Evolutionary conservation across 2,113 vertebrate species (phyloP).

Genomic region (Brachyhypopomus gauderio): DNA sequence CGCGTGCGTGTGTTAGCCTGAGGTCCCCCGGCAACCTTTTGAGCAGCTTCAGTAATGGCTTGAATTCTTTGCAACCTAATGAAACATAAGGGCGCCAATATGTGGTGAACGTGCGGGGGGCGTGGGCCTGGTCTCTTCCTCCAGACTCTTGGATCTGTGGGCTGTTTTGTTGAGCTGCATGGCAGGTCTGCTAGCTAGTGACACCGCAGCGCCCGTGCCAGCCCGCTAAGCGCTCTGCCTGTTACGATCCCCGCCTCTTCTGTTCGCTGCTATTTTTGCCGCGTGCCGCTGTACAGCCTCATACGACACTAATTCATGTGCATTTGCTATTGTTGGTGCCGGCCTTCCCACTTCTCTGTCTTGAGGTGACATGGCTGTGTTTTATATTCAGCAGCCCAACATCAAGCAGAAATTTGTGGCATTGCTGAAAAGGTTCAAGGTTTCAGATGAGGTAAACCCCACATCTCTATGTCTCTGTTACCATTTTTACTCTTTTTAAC

Average conservation of each 20-base stretch:
- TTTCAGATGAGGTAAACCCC: conserved; percentile 78
- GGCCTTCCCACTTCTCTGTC: conserved; percentile 24
- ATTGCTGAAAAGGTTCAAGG: conserved; percentile 71
- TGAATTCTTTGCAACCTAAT: conserved; percentile 21
- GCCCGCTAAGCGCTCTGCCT: conserved; percentile 17
- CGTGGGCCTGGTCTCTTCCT: conserved; percentile 18
- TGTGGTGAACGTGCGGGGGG: conserved; percentile 19
- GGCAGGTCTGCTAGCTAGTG: conserved; percentile 26
- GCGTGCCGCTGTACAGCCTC: conserved; percentile 23
- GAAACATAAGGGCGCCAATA: conserved; percentile 25
- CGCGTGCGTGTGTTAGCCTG: conserved; percentile 11
- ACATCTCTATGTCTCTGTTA: conserved; percentile 11
- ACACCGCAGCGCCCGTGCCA: conserved; percentile 15
- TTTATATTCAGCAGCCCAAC: conserved; percentile 77
- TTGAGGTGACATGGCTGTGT: conserved; percentile 34
- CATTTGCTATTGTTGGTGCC: conserved; percentile 34
- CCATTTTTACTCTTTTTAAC: neutral
- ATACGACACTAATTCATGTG: conserved; percentile 28
- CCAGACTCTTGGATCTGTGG: conserved; percentile 35
- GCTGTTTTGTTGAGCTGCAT: conserved; percentile 34
- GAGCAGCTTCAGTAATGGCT: conserved; percentile 16
- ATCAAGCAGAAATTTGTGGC: conserved; percentile 84
- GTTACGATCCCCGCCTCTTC: conserved; percentile 28
- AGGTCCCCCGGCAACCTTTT: conserved; percentile 42
- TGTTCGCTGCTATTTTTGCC: conserved; percentile 51